Evolutionary conservation across 1,140 invertebrate species (phyloP), one percentile per base, ranked within the genome.

Genomic region (Brachionus manjavacas): DNA sequence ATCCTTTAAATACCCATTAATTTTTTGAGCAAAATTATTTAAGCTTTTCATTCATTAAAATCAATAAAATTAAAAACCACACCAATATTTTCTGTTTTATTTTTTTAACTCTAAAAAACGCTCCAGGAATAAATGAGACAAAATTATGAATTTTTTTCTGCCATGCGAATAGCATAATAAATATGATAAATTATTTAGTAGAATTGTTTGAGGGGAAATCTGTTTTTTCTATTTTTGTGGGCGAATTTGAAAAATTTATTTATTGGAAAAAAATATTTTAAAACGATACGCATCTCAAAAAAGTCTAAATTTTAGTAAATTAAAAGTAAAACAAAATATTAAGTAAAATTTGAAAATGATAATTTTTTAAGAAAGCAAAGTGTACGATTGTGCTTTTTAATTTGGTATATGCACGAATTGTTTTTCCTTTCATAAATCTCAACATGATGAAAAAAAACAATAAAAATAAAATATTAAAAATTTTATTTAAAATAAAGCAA

Each of bases 381-480:
- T 31, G 4, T n/a, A 39, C 31, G 66, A 31, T 35, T 31, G 66
- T 68, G 66, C 66, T 68, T 31, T 4, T 74, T 46, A 16, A 41
- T 74, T 74, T 60, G n/a, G 20, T 60, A 20, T 60, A 20, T 20
- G 52, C 52, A 60, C n/a, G 9, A 31, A 11, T 39, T 31, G 7
- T 74, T 74, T 16, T 74, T 74, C 46, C 16, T 41, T 74, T 41
- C n/a, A 72, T 41, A 74, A 74, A 41, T 74, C 35, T 74, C 70
- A 11, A 43, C 31, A 74, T 74, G 31, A 41, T 41, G 68, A 35
- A 72, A 41, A 72, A 72, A 31, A 68, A 39, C 66, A 68, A 68
- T 31, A 68, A 39, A 68, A 35, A 35, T 14, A 68, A 31, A 68
- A 68, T 68, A 68, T 35, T 7, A 35, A 68, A 31, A 68, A 68